Percentiles rank a stretch among this genome's conserved stretches.
These are phyloP conservation scores for Vulpes vulpes DNA, from an alignment of 2,113 vertebrate genomes.

Conservation along the genomic window DNA sequence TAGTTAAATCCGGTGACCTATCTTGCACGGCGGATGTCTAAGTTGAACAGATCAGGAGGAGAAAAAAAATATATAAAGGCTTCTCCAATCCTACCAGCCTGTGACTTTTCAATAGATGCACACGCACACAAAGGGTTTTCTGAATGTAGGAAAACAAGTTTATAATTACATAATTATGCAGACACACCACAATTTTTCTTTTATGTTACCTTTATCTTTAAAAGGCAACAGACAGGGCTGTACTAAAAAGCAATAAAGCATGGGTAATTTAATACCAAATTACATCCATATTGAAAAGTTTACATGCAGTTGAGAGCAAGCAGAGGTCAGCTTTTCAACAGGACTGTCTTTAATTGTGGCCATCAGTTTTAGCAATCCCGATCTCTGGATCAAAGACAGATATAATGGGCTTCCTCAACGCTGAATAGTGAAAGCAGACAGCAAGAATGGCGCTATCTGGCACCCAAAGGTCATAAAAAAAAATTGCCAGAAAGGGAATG, in stretches of 20 bases:
- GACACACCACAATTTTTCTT: conserved; percentile 89
- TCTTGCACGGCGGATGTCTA: conserved; percentile 48
- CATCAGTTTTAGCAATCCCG: conserved; percentile 89
- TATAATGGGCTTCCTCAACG: conserved; percentile 86
- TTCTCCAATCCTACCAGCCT: conserved; percentile 61
- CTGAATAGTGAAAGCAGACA: conserved; percentile 87
- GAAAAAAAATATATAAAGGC: conserved; percentile 23
- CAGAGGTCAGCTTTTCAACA: conserved; percentile 91
- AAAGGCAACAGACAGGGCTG: conserved; percentile 89
- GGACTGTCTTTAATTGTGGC: conserved; percentile 92
- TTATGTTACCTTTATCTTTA: conserved; percentile 89
- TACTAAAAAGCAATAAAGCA: conserved; percentile 96
- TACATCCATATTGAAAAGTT: conserved; percentile 98
- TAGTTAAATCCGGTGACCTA: not conserved
- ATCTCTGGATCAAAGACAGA: conserved; percentile 91
- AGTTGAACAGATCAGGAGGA: conserved; percentile 64
- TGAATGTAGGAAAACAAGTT: conserved; percentile 88
- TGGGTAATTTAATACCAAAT: conserved; percentile 96
- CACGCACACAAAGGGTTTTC: conserved; percentile 83
- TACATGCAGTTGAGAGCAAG: conserved; percentile 92
- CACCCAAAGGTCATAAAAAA: conserved; percentile 87
- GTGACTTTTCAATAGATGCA: conserved; percentile 79
- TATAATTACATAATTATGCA: conserved; percentile 89
- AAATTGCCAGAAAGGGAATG: conserved; percentile 80
- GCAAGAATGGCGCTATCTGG: conserved; percentile 84